Evolutionary conservation across 2,888 invertebrate species (phyloP), one percentile per base, ranked within the genome.

Genomic region (Heliconius erato): DNA sequence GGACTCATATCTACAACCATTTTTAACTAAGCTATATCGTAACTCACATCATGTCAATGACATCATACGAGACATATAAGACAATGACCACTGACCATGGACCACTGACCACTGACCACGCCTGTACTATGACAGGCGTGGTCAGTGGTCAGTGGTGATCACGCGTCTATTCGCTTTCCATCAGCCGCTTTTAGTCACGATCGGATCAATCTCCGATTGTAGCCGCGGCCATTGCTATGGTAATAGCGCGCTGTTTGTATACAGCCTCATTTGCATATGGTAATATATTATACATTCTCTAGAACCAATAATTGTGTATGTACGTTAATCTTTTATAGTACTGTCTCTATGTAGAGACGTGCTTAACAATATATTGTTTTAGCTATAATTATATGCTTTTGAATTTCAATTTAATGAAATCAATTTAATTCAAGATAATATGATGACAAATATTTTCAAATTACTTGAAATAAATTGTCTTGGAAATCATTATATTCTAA

Each of bases 181-280:
- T 74, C 32, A 59, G 54, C 54, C 54, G 74, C 59, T n/a, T 68
- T 28, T 16, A 68, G 68, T 40, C 63, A 63, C 77, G 59, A 77
- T 77, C 65, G 26, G 12, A 40, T 65, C 40, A 16, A 26, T 77
- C 35, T 54, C 35, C 59, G 63, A 63, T n/a, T 76, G 63, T 32
- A 16, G 49, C 63, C 26, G 74, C 40, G 16, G n/a, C 35, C 14
- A 77, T 77, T 77, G n/a, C 77, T 26, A 78, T 67, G 67, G 19
- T 78, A 78, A 78, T 78, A 40, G 26, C 65, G 12, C 12, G 12
- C 9, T 32, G 65, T 77, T 65, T 65, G 67, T 59, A n/a, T 11
- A 12, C n/a, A 44, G 19, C 35, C 40, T 65, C 65, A 78, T 78
- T 68, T 78, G 67, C 44, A 68, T 49, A 68, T 68, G 14, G 49